phyloP scores from a whole-genome alignment of 1,140 invertebrate genomes.

The Lepidurus packardi region DNA sequence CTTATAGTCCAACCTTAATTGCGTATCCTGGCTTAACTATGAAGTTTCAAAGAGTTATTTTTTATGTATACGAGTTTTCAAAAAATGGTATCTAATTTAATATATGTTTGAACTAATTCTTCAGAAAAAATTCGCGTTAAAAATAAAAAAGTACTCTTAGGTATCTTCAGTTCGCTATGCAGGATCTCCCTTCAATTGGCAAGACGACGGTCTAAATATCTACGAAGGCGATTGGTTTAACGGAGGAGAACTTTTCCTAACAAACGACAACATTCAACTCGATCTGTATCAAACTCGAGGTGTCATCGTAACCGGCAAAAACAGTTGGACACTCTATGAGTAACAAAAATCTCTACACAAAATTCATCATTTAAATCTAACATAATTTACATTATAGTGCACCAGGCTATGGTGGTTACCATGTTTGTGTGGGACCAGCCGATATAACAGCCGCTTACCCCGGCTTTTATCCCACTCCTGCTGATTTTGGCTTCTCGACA shows the following conservation, averaged over 20 bases:
- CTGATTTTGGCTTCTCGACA: slow-evolving; percentile 30
- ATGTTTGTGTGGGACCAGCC: slow-evolving; percentile 30
- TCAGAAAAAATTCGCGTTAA: not conserved
- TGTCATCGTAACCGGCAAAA: slow-evolving; percentile 29
- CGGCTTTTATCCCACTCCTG: slow-evolving; percentile 23
- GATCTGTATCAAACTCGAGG: not conserved
- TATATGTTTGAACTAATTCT: no score
- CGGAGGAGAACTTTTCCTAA: slow-evolving; percentile 23
- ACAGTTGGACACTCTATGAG: slow-evolving; percentile 31
- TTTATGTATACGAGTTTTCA: not conserved
- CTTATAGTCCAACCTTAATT: no score
- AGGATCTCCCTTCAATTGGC: slow-evolving; percentile 31
- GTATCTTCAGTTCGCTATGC: slow-evolving; percentile 32
- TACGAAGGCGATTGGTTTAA: slow-evolving; percentile 34
- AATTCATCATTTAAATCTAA: not conserved
- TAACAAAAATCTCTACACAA: not conserved
- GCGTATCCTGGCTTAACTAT: no score
- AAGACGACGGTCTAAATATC: slow-evolving; percentile 30
- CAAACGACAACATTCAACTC: slow-evolving; percentile 22
- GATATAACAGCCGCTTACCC: slow-evolving; percentile 29
- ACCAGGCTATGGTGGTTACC: slow-evolving; percentile 26
- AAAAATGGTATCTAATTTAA: no score
- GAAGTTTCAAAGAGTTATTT: not conserved
- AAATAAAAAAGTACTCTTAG: slow-evolving; percentile 8
- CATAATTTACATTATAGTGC: not conserved